phyloP scores from a whole-genome alignment of 2,888 invertebrate species.

The Proisotoma minuta region DNA sequence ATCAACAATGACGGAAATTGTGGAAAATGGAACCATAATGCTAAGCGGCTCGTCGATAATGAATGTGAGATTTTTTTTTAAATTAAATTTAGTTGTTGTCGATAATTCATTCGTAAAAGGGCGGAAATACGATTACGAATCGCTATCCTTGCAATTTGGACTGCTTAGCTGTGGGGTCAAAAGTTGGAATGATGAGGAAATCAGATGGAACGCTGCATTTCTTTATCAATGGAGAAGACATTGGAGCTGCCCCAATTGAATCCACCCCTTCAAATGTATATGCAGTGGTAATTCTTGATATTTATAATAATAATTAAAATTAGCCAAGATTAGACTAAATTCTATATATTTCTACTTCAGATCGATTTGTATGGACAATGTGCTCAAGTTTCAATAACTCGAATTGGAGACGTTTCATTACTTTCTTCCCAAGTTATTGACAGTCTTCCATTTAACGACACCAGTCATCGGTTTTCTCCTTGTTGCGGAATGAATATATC shows the following conservation, averaged over 20 bases:
- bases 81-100: conserved; percentile 4
- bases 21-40: conserved; percentile 65
- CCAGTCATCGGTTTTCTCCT: conserved; percentile 53
- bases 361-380: conserved; percentile 13
- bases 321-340: too few relatives aligned
- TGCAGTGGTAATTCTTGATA: conserved; percentile 68
- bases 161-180: conserved; percentile 68
- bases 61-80: conserved; percentile 59
- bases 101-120: too few relatives aligned
- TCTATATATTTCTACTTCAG: not conserved
- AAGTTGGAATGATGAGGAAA: conserved; percentile 83
- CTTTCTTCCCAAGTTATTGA: conserved; percentile 49
- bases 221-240: conserved; percentile 78
- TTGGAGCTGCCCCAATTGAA: conserved; percentile 77
- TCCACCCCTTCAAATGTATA: conserved; percentile 72
- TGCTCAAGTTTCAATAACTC: conserved; percentile 67
- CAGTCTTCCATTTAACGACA: conserved; percentile 52
- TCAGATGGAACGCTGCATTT: conserved; percentile 78
- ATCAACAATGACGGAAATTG: conserved; percentile 71
- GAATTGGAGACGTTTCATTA: conserved; percentile 47
- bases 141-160: conserved; percentile 83
- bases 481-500: conserved; percentile 64
- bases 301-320: not conserved
- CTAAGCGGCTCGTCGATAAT: conserved; percentile 86
- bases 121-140: conserved; percentile 76